These are phyloP conservation scores for Sinocyclocheilus anophthalmus DNA, from an alignment of 2,113 vertebrate genomes.

Conservation along the genomic window DNA sequence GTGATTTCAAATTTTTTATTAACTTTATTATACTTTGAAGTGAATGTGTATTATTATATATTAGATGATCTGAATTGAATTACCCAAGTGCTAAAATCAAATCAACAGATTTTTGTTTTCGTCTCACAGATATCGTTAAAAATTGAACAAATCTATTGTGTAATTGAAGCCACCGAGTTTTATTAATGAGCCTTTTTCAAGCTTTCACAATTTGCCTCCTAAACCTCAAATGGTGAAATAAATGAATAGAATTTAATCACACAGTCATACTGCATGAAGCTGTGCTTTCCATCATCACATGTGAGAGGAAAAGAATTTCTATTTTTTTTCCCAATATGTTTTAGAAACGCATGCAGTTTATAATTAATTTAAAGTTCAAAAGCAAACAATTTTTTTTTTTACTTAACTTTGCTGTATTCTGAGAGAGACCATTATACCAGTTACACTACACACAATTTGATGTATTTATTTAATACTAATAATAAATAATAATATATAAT, in stretches of 20 bases:
- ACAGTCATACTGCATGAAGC: neutral
- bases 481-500: neutral
- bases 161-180: constrained; percentile 43
- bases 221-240: constrained; percentile 28
- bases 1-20: constrained; percentile 73
- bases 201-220: constrained; percentile 26
- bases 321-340: neutral
- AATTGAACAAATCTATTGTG: constrained; percentile 60
- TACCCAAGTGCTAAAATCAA: constrained; percentile 68
- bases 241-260: constrained; percentile 37
- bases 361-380: too few relatives aligned
- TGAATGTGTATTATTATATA: constrained; percentile 67
- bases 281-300: neutral
- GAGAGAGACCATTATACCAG: neutral
- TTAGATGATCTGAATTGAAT: constrained; percentile 71
- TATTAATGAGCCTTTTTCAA: constrained; percentile 39
- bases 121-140: constrained; percentile 46
- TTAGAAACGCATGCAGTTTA: neutral
- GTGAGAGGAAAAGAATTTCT: neutral
- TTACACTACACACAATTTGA: neutral
- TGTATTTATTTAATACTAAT: neutral
- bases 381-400: neutral
- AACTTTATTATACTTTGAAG: constrained; percentile 75
- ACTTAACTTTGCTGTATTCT: neutral
- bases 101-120: constrained; percentile 65